Evolutionary conservation across 1,140 invertebrate genomes (phyloP).

Genomic region (Drosophila ohnishii): DNA sequence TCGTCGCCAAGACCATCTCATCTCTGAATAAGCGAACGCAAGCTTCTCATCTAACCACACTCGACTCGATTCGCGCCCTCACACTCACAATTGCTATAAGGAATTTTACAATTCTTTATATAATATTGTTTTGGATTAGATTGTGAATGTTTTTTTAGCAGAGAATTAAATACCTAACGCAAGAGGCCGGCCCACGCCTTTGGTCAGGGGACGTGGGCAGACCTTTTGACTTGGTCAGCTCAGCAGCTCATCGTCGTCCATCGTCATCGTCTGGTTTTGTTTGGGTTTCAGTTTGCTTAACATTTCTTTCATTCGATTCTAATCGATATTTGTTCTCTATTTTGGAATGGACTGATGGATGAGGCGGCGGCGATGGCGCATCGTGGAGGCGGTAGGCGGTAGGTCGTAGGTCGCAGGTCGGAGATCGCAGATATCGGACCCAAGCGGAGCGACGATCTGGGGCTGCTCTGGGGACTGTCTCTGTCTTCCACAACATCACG

Average conservation of each 20-base stretch:
- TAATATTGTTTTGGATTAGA: constrained; percentile 67
- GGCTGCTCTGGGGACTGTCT: constrained; percentile 31
- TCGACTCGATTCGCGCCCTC: constrained; percentile 41
- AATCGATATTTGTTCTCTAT: constrained; percentile 34
- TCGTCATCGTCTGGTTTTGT: constrained; percentile 40
- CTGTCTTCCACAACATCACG: constrained; percentile 30
- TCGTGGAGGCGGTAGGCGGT: constrained; percentile 26
- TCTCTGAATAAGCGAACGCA: constrained; percentile 60
- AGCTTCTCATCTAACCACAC: constrained; percentile 47
- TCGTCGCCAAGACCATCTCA: constrained; percentile 43
- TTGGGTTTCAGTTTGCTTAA: constrained; percentile 16
- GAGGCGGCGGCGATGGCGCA: constrained; percentile 61
- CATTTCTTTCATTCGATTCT: constrained; percentile 25
- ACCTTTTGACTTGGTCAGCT: constrained; percentile 41
- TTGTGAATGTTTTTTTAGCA: constrained; percentile 58
- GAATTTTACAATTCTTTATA: constrained; percentile 81
- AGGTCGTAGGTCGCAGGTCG: constrained; percentile 12
- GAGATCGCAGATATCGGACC: constrained; percentile 13
- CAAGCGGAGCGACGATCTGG: constrained; percentile 29
- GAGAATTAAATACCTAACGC: constrained; percentile 76
- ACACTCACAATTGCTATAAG: constrained; percentile 71
- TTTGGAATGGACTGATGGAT: constrained; percentile 51
- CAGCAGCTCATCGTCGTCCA: constrained; percentile 51
- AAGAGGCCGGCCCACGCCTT: constrained; percentile 56
- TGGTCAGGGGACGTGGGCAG: constrained; percentile 41